Evolutionary conservation across 2,113 vertebrate genomes (phyloP).

Genomic region (Podilymbus podiceps): DNA sequence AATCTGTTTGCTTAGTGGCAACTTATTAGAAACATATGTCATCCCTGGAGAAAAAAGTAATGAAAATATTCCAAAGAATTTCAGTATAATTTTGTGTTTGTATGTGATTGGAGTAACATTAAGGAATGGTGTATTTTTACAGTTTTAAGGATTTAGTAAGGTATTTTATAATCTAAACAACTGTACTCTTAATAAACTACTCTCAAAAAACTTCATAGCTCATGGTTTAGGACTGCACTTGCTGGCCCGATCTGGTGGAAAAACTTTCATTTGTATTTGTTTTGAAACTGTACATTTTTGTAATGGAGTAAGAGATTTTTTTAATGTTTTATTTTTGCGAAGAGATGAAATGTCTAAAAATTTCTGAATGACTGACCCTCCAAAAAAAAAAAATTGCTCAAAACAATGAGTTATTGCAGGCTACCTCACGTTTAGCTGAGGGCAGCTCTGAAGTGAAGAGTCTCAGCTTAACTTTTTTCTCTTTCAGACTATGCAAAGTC

Average conservation of each 20-base stretch:
- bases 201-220: background rate
- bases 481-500: background rate
- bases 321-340: background rate
- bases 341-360: background rate
- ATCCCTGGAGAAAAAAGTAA: conserved; percentile 27
- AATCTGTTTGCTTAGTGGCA: conserved; percentile 59
- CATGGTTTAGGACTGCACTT: background rate
- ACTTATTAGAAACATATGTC: conserved; percentile 59
- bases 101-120: background rate
- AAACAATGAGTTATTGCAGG: background rate
- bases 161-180: background rate
- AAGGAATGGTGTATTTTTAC: background rate
- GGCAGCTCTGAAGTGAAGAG: background rate
- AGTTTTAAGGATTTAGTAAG: background rate
- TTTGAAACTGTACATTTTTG: background rate
- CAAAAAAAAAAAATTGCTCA: background rate
- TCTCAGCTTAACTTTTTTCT: background rate
- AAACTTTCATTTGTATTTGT: background rate
- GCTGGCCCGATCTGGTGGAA: background rate
- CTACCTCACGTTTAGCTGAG: background rate
- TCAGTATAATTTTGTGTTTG: conserved; percentile 2
- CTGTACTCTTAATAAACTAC: background rate
- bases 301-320: background rate
- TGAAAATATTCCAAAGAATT: conserved; percentile 30
- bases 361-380: background rate